phyloP scores from a whole-genome alignment of 1,140 invertebrate genomes.

The Lepidotrigona ventralis region DNA sequence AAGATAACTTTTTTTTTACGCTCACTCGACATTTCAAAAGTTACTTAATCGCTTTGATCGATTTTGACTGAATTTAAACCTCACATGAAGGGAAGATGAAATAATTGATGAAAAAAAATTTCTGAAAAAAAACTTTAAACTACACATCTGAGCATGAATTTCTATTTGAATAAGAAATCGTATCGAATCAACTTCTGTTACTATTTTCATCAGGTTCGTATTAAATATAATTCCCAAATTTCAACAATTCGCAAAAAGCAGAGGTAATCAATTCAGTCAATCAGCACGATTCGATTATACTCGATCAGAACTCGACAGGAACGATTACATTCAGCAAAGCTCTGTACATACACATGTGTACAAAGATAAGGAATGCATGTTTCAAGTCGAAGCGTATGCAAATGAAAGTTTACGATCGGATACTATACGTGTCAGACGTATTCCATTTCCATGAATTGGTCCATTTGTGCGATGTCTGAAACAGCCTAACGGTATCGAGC shows the following conservation, averaged over 20 bases:
- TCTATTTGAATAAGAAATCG: neutral
- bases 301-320: neutral
- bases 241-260: neutral
- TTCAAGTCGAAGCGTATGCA: neutral
- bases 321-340: neutral
- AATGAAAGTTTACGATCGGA: neutral
- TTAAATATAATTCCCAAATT: neutral
- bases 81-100: too few species aligned
- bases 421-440: constrained; percentile 15
- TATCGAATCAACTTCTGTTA: neutral
- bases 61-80: too few species aligned
- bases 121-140: too few species aligned
- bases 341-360: neutral
- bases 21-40: too few species aligned
- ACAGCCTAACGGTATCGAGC: constrained; percentile 43
- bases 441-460: constrained; percentile 3
- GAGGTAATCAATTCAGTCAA: neutral
- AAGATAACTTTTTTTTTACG: too few species aligned
- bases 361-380: neutral
- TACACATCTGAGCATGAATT: neutral
- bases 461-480: neutral
- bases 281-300: neutral
- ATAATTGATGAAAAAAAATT: too few species aligned
- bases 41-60: too few species aligned
- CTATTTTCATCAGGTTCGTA: neutral